Evolutionary conservation across 1,140 invertebrate genomes (phyloP), one percentile per base, ranked within the genome.

Genomic region (Drosophila pectinifera): DNA sequence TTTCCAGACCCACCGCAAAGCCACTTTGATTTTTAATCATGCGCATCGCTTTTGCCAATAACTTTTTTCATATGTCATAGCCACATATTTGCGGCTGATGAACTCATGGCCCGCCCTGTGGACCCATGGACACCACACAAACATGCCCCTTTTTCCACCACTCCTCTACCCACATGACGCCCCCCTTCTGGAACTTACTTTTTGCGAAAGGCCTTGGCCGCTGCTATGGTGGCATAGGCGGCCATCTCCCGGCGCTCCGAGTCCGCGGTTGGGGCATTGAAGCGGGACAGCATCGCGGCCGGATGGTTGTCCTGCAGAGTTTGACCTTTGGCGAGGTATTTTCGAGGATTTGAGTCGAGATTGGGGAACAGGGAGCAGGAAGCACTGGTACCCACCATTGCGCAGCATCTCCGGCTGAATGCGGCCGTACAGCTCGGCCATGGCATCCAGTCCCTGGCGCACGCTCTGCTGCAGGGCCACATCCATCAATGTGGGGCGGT

Each of bases 121-220:
- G n/a, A n/a, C n/a, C n/a, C n/a, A n/a, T n/a, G n/a, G n/a, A n/a
- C n/a, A n/a, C n/a, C n/a, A n/a, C n/a, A n/a, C n/a, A n/a, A n/a
- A n/a, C n/a, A n/a, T n/a, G n/a, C n/a, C n/a, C n/a, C n/a, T n/a
- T n/a, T n/a, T n/a, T n/a, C n/a, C n/a, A n/a, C n/a, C n/a, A n/a
- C n/a, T n/a, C n/a, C n/a, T n/a, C n/a, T n/a, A n/a, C n/a, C 26
- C 20, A 14, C 16, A 18, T 8, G 1, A 13, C 6, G 2, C 4
- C 13, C 26, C 11, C 16, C 24, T 7, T 14, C 18, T 34, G 28
- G 16, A 43, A 88, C 91, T 92, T 91, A 92, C 92, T 90, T 92
- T 75, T 92, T 85, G 20, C 81, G 79, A 59, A 92, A 91, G 24
- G 88, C 91, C 78, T 92, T 92, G 54, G 91, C 76, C 22, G 91